These are phyloP conservation scores for Myathropa florea DNA, from an alignment of 2,888 invertebrate species.

Conservation along the genomic window DNA sequence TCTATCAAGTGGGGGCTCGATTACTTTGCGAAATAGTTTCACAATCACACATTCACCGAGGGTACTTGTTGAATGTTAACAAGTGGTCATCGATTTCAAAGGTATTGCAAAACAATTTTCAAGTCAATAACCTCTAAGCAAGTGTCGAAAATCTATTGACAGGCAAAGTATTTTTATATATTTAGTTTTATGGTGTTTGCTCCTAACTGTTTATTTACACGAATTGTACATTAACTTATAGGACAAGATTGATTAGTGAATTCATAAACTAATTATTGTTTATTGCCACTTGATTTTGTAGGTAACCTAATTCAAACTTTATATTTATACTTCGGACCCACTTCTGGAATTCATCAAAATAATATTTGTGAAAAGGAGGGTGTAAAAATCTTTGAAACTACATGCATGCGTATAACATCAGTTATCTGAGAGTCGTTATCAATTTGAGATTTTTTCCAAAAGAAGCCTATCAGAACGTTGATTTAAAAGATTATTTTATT, in stretches of 20 bases:
- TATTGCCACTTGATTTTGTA: neutral
- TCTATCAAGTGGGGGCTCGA: neutral
- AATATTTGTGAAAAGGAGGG: neutral
- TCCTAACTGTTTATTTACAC: neutral
- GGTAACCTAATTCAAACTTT: neutral
- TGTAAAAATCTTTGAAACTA: neutral
- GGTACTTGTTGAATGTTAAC: neutral
- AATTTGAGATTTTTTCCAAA: neutral
- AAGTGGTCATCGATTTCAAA: neutral
- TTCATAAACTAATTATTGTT: neutral
- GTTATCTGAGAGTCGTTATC: neutral
- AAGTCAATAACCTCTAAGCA: constrained; percentile 7
- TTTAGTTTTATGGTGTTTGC: neutral
- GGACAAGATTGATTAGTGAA: neutral
- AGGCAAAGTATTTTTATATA: neutral
- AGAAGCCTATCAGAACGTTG: too few species aligned
- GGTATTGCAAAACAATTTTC: constrained; percentile 2
- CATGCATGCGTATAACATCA: neutral
- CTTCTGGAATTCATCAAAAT: neutral
- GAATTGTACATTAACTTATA: neutral
- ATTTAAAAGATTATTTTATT: too few species aligned
- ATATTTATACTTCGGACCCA: neutral
- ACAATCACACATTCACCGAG: neutral
- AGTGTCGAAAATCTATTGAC: neutral
- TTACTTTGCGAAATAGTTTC: neutral